A percentile compares a stretch with the other conserved stretches of the same genome.
phyloP scores from a whole-genome alignment of 2,888 invertebrate genomes.

The Tenthredo scrophulariae region DNA sequence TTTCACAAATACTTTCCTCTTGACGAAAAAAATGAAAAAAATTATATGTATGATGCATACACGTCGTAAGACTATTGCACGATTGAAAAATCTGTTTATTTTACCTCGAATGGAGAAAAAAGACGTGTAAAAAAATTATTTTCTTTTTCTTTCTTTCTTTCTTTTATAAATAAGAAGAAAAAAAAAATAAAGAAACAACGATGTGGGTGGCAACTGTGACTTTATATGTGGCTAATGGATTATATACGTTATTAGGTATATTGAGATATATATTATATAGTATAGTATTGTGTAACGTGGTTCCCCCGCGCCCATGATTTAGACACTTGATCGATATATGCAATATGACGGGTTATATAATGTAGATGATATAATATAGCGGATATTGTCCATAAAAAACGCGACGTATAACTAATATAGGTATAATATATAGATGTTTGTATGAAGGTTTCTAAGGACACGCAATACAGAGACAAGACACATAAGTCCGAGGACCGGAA shows the following conservation, averaged over 20 bases:
- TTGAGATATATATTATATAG: not conserved
- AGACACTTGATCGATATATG: not conserved
- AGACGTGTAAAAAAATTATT: not conserved
- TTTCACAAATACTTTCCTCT: too few species aligned
- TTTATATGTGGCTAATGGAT: not conserved
- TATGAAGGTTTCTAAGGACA: constrained; percentile 30
- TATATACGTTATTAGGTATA: not conserved
- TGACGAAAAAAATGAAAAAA: too few species aligned
- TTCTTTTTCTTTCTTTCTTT: too few species aligned
- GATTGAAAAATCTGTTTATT: too few species aligned
- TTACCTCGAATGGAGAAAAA: not conserved
- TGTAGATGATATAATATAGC: constrained; percentile 5
- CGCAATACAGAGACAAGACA: constrained; percentile 39
- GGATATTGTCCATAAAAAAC: not conserved
- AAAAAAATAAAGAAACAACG: not conserved
- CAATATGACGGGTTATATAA: not conserved
- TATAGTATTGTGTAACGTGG: not conserved
- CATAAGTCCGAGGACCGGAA: constrained; percentile 2
- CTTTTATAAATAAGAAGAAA: not conserved
- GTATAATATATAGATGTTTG: not conserved
- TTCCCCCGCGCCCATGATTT: constrained; percentile 5
- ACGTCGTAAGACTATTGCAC: too few species aligned
- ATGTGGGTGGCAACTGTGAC: not conserved
- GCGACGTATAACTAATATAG: not conserved
- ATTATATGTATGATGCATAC: too few species aligned